Percentiles rank a stretch among this genome's conserved stretches.
Evolutionary conservation across 92 coral and sea anemone species (phyloP).

Genomic region (Diadumene lineata): DNA sequence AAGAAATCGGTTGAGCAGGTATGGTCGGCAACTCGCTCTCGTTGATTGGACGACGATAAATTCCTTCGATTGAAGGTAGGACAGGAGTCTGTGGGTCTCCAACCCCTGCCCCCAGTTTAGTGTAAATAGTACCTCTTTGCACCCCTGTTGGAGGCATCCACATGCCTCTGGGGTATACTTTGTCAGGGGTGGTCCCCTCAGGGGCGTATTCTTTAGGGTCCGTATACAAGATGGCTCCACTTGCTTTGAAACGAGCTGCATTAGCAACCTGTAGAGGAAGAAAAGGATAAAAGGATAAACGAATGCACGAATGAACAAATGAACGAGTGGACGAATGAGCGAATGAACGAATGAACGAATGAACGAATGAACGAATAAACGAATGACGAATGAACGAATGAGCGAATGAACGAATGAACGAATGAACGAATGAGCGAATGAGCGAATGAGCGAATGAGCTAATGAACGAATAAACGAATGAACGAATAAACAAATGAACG

Average conservation of each 20-base stretch:
- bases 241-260: constrained; percentile 62
- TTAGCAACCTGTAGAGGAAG: constrained; percentile 40
- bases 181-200: constrained; percentile 44
- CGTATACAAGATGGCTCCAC: constrained; percentile 69
- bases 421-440: neutral
- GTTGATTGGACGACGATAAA: constrained; percentile 48
- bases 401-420: neutral
- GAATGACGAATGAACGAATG: neutral
- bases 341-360: neutral
- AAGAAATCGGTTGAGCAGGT: constrained; percentile 75
- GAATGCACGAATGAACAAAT: no score
- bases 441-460: neutral
- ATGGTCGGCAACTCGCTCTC: constrained; percentile 64
- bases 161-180: constrained; percentile 53
- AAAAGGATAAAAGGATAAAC: neutral
- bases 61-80: constrained; percentile 68
- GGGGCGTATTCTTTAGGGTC: constrained; percentile 76
- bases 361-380: neutral
- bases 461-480: no score
- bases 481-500: neutral
- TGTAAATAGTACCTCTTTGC: constrained; percentile 66
- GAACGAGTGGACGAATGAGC: no score
- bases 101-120: constrained; percentile 44
- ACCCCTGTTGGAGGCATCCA: constrained; percentile 76
- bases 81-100: constrained; percentile 88